A percentile compares a stretch with the other conserved stretches of the same genome.
phyloP scores from a whole-genome alignment of 2,888 invertebrate genomes.

The Diarsia mendica region DNA sequence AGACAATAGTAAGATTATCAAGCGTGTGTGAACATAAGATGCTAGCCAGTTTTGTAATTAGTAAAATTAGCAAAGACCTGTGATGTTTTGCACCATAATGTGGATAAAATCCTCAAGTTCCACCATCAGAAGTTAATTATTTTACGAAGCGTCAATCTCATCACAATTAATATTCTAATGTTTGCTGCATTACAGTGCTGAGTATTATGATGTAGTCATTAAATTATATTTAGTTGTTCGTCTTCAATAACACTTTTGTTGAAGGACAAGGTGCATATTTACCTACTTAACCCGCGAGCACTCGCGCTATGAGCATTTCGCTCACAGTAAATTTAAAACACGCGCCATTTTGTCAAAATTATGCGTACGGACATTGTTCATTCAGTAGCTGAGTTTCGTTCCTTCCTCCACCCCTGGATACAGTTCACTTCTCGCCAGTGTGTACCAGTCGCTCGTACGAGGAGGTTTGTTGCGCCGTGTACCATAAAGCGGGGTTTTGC shows the following conservation, averaged over 20 bases:
- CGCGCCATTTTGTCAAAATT: too few relatives aligned
- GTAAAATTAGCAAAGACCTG: neutral
- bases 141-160: neutral
- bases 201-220: neutral
- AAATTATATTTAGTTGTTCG: neutral
- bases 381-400: too few relatives aligned
- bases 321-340: too few relatives aligned
- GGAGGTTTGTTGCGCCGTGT: too few relatives aligned
- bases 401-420: too few relatives aligned
- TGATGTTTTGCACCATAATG: neutral
- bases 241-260: conserved; percentile 8
- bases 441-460: too few relatives aligned
- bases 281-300: too few relatives aligned
- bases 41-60: neutral
- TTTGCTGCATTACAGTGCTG: neutral
- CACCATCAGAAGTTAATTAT: neutral
- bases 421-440: too few relatives aligned
- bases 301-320: too few relatives aligned
- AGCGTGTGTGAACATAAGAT: neutral
- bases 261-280: neutral
- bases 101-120: neutral
- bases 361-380: too few relatives aligned
- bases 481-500: too few relatives aligned
- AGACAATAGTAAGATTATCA: conserved; percentile 2
- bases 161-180: neutral